These are phyloP conservation scores for Rapana venosa DNA, from an alignment of 2,888 invertebrate genomes.

Conservation along the genomic window DNA sequence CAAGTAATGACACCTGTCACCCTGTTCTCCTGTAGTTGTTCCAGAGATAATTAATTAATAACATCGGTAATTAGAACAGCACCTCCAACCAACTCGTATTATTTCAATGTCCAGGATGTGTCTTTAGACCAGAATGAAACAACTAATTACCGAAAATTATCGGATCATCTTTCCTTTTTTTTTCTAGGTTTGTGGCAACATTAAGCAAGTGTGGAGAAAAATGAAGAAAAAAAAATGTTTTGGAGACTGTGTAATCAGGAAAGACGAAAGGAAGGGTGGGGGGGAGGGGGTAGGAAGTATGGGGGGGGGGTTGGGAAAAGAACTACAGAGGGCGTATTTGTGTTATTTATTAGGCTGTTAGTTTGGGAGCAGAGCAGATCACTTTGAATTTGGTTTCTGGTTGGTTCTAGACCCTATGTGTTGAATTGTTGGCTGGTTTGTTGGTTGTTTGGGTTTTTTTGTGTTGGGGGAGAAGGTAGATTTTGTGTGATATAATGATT, in stretches of 20 bases:
- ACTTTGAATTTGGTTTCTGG: neutral
- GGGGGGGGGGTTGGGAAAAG: neutral
- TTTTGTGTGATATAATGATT: neutral
- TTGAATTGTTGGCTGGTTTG: neutral
- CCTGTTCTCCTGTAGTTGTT: too few relatives aligned
- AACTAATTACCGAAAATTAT: constrained; percentile 1
- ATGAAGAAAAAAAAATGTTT: neutral
- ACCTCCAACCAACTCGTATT: neutral
- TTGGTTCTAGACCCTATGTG: too few relatives aligned
- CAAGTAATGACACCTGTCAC: too few relatives aligned
- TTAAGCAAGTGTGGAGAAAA: neutral
- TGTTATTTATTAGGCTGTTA: neutral
- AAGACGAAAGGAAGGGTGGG: neutral
- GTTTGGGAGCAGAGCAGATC: neutral
- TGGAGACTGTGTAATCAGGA: too few relatives aligned
- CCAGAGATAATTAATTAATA: too few relatives aligned
- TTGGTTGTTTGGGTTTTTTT: too few relatives aligned
- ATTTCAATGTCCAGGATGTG: neutral
- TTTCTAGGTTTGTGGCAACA: neutral
- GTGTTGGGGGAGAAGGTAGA: neutral
- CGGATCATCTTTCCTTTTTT: too few relatives aligned
- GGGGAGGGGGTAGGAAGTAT: neutral
- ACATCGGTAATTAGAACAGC: too few relatives aligned
- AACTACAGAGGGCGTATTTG: neutral
- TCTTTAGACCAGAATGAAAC: neutral